Base-by-base conservation (phyloP, 1,140 invertebrate genomes). In the Zaprionus nigranus region DNA sequence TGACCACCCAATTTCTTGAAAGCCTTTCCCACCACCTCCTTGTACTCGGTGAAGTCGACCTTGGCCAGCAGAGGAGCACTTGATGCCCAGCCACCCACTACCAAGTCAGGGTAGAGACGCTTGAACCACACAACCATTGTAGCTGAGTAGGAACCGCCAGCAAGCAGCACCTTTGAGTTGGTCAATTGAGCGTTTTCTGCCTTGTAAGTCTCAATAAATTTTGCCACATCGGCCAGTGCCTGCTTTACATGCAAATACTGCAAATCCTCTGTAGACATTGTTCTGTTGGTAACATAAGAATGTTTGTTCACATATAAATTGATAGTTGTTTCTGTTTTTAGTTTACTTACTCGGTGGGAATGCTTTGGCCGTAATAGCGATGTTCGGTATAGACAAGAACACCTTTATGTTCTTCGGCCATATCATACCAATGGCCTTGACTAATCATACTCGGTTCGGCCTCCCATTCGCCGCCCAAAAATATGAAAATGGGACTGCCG, bases 91-190 rank as follows among this genome's bases (percentile, higher is more conserved):
- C 96, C 95, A 11, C 96, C 96, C 84, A 95, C 91, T 1, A 97
- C 94, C 3, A 97, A 92, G 76, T 97, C 94, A 7, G 97, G 97
- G 88, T 97, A 97, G 70, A 96, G 95, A 1, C 95, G 85, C 84
- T 96, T 93, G 78, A 96, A 94, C 97, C 97, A 97, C 5, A 95
- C 95, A 28, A 96, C 96, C 92, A 97, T 94, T 24, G 94, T 95
- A 71, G 96, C 97, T 22, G 96, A 94, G 90, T 97, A 97, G 9
- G 96, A 97, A 40, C 96, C 96, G 43, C 97, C 97, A 75, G 97
- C 95, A 4, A 96, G 93, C 40, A 97, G 94, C 49, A 95, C 91
- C 56, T 90, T 91, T 0, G 91, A 91, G 38, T 92, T 78, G 20
- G 70, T 28, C 54, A 95, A 65, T 17, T 92, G 91, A 1, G 91